Evolutionary conservation across 2,113 vertebrate genomes (phyloP).

Genomic region (Coturnix japonica): DNA sequence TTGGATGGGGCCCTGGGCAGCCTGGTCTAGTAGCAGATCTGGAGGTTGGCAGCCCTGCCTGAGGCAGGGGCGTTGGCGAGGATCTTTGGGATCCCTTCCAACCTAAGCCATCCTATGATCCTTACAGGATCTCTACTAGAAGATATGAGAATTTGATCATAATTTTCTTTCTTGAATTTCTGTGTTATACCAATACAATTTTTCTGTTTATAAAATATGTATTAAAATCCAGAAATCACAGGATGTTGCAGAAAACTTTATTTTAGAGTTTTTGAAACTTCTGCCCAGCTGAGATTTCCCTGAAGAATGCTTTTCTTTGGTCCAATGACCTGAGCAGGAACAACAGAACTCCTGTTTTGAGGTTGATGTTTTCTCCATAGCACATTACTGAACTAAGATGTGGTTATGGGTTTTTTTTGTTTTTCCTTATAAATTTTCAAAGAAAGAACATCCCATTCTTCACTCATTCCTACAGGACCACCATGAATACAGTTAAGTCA

Average conservation of each 20-base stretch:
- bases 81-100: too few species aligned
- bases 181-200: neutral
- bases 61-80: too few species aligned
- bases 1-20: too few species aligned
- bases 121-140: neutral
- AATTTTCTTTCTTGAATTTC: neutral
- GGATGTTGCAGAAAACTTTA: neutral
- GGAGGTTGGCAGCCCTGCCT: too few species aligned
- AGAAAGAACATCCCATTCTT: neutral
- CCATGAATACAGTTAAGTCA: neutral
- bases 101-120: too few species aligned
- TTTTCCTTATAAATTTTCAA: neutral
- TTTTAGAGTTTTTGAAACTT: conserved; percentile 19
- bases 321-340: neutral
- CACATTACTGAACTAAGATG: neutral
- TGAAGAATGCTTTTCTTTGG: conserved; percentile 13
- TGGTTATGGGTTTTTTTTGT: neutral
- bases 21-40: too few species aligned
- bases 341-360: neutral
- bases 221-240: neutral
- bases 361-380: neutral
- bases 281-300: neutral
- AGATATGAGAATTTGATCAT: neutral
- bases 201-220: neutral
- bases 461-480: neutral